Evolutionary conservation across 2,888 invertebrate genomes (phyloP).

Genomic region (Julus scanicus): DNA sequence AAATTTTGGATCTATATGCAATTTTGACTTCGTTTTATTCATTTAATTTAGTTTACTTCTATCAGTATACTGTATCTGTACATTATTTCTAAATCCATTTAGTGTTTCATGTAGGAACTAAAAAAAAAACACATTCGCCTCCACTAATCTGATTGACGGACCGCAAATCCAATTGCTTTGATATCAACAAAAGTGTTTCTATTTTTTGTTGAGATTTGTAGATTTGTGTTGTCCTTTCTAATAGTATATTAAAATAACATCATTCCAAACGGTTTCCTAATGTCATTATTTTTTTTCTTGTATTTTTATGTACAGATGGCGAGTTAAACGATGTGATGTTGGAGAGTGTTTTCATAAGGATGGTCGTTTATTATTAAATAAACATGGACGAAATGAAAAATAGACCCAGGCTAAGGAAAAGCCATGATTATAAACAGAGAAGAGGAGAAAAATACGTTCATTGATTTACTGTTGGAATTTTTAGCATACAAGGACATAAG

Average conservation of each 20-base stretch:
- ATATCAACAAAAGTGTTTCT: neutral
- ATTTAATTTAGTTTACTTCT: neutral
- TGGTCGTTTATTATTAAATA: neutral
- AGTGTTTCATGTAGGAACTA: neutral
- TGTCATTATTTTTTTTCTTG: neutral
- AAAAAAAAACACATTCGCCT: neutral
- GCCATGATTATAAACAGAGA: neutral
- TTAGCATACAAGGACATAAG: neutral
- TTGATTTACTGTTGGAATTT: slow-evolving; percentile 10
- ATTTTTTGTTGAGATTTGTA: neutral
- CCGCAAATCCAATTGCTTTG: neutral
- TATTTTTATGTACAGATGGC: neutral
- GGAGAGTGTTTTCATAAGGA: neutral
- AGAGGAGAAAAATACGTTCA: neutral
- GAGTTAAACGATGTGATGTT: neutral
- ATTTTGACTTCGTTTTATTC: neutral
- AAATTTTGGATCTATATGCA: neutral
- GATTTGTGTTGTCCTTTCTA: slow-evolving; percentile 31
- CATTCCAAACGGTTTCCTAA: neutral
- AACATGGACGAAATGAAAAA: neutral
- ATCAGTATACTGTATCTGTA: neutral
- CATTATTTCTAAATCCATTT: neutral
- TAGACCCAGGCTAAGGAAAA: neutral
- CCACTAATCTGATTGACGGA: neutral
- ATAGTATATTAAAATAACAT: slow-evolving; percentile 24